Base-by-base conservation (phyloP, 1,140 invertebrate species). In the Drosophila nigromelanica region DNA sequence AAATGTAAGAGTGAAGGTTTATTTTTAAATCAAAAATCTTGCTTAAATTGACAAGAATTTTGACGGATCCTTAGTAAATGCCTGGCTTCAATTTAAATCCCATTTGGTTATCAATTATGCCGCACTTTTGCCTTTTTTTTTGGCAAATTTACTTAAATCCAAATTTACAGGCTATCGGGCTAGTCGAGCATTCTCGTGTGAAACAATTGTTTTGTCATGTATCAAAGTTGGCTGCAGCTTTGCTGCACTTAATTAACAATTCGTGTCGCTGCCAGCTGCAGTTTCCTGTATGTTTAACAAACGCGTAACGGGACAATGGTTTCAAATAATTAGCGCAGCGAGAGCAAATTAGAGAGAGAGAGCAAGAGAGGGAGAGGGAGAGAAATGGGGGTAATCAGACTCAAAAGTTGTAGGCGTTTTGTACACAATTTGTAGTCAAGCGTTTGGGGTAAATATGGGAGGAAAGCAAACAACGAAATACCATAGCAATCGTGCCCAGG, bases 231-330 rank as follows among this genome's bases (percentile, higher is more conserved):
- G 30, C 33, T 63, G 52, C 59, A 70, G 21, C 30, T 55, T 39
- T 50, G 24, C 40, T 30, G 55, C 24, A 58, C 3, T 37, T 60
- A 73, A 67, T 73, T 73, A 54, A 40, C 48, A 54, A 55, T 73
- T 73, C 48, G 70, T 68, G 60, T 35, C 12, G 51, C 27, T 58
- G 60, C 37, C 37, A 30, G 12, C 50, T 27, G n/a, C 33, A 50
- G 43, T 47, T 73, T 73, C 70, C 70, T 73, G 70, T 73, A 60
- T 73, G 40, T 73, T 68, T 73, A 68, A 68, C 51, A 64, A 71
- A 55, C 24, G 69, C 47, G 24, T 58, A 72, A 72, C 45, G 54
- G 62, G 37, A 47, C 43, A 73, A 73, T 24, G 43, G 35, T 47
- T 54, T 10, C 10, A 33, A 67, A 27, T 67, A 72, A 72, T 72